Evolutionary conservation across 2,888 invertebrate species (phyloP), one percentile per base, ranked within the genome.

Genomic region (Branchipolynoe longqiensis): DNA sequence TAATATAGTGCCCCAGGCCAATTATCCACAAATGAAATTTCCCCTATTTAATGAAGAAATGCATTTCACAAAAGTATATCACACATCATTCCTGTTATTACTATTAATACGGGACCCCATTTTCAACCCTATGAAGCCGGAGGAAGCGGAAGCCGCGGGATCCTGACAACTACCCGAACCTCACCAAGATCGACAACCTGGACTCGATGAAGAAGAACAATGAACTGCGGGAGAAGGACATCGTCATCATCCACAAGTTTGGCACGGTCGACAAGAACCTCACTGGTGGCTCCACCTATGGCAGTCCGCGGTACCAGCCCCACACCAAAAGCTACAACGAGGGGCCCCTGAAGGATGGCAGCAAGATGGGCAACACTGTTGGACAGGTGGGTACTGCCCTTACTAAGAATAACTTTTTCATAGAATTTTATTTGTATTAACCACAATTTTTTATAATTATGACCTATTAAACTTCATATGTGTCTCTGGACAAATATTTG

Each of bases 111-210:
- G 18, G 18, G 8, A 48, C 48, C 48, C 8, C 48, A 48, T 18
- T 62, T 62, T 4, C 4, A 18, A 28, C 3, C 25, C 18, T 41
- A 73, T 41, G 4, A 25, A 78, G 78, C 48, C 40, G 78, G 25
- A 78, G 3, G 78, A 78, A 48, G 28, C 22, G 54, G 48, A 78
- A 78, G 78, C 78, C 18, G 40, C 78, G 48, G 8, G 0, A 25
- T 4, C 2, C 28, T 14, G 40, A 62, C 59, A 41, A 36, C 41
- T 62, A 58, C 41, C 83, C 83, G 18, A 64, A 64, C 28, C 59
- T 85, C 58, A 81, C 58, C 12, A 85, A 85, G 59, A 85, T 85
- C 12, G 85, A 85, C 85, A 85, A 85, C 85, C 81, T 85, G 22
- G 85, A 85, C 64, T 41, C 78, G 25, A 78, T 78, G 78, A 41